Conservation (phyloP, 1,140 invertebrate species). For the Saccostrea glomerata region DNA sequence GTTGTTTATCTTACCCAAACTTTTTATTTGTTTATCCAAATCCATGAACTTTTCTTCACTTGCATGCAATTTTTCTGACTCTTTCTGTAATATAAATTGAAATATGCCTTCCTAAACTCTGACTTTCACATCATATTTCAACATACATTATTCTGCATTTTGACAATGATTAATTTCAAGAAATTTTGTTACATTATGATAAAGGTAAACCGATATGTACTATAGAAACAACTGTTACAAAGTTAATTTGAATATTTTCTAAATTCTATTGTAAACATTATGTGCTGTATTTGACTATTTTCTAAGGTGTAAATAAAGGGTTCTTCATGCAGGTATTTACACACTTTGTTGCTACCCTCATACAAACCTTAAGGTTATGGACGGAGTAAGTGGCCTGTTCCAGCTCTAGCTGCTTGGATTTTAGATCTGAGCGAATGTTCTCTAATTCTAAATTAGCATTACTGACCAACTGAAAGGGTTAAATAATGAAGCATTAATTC, state of each 20-base stretch:
- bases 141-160: background rate
- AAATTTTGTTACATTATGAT: too few species aligned
- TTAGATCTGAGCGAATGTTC: constrained; percentile 68
- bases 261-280: too few species aligned
- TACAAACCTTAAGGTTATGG: constrained; percentile 66
- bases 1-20: constrained; percentile 61
- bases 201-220: too few species aligned
- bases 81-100: constrained; percentile 63
- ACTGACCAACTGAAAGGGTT: constrained; percentile 70
- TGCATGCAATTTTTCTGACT: constrained; percentile 66
- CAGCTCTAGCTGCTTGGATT: constrained; percentile 70
- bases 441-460: constrained; percentile 73
- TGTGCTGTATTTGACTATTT: too few species aligned
- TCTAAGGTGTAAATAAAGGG: too few species aligned
- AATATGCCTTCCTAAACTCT: background rate
- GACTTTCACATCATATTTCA: background rate
- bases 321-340: too few species aligned
- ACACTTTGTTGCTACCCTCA: background rate
- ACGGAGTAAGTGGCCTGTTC: constrained; percentile 62
- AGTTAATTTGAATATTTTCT: too few species aligned
- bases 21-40: constrained; percentile 69
- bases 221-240: too few species aligned
- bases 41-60: constrained; percentile 71
- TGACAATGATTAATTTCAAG: too few species aligned
- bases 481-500: constrained; percentile 5